phyloP scores from a whole-genome alignment of 2,797 vertebrate species.

The Oryzias sinensis region DNA sequence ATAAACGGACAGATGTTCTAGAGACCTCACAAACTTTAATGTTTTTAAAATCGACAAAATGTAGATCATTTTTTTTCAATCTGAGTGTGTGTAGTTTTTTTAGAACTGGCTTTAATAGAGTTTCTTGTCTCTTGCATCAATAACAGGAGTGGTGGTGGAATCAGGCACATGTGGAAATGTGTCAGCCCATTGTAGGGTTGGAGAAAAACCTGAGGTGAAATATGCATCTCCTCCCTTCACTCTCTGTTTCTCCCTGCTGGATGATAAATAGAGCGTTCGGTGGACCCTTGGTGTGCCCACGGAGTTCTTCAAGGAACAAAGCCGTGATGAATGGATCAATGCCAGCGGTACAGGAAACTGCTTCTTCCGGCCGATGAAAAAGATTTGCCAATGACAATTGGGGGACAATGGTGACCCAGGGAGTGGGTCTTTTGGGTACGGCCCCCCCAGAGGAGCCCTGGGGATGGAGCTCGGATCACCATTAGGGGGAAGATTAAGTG shows the following conservation, averaged over 20 bases:
- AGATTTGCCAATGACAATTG: slow-evolving; percentile 86
- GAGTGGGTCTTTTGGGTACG: slow-evolving; percentile 86
- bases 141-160: slow-evolving; percentile 60
- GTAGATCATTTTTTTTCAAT: neutral
- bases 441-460: slow-evolving; percentile 77
- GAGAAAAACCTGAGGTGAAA: slow-evolving; percentile 69
- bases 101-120: slow-evolving; percentile 21
- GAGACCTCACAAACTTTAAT: too few relatives aligned
- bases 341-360: slow-evolving; percentile 80
- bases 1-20: too few relatives aligned
- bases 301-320: slow-evolving; percentile 87
- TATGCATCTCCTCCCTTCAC: slow-evolving; percentile 72
- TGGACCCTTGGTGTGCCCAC: slow-evolving; percentile 78
- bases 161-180: slow-evolving; percentile 56
- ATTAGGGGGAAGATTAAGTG: slow-evolving; percentile 95
- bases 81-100: slow-evolving; percentile 3
- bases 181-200: slow-evolving; percentile 62
- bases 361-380: slow-evolving; percentile 84
- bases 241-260: slow-evolving; percentile 67
- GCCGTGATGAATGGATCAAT: slow-evolving; percentile 86
- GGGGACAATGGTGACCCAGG: slow-evolving; percentile 85
- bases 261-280: slow-evolving; percentile 82
- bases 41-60: too few relatives aligned
- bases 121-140: slow-evolving; percentile 29
- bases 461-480: slow-evolving; percentile 87